Evolutionary conservation across 2,888 invertebrate genomes (phyloP).

Genomic region (Seira ritae): DNA sequence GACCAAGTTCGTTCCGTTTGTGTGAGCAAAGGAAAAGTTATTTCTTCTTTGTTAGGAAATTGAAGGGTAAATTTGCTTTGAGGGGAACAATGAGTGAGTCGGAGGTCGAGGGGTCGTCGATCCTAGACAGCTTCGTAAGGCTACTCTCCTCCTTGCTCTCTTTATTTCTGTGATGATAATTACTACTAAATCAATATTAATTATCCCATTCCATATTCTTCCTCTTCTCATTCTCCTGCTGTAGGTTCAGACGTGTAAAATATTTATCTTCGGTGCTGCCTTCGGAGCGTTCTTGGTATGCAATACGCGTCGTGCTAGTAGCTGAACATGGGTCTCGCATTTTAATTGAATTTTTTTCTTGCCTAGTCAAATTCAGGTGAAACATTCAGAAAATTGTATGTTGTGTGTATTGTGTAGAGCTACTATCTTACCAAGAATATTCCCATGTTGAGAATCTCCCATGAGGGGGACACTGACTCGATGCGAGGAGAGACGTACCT

Average conservation of each 20-base stretch:
- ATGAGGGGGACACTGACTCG: constrained; percentile 16
- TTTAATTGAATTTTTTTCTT: too few relatives aligned
- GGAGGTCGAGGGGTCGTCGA: constrained; percentile 35
- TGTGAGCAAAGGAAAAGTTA: too few relatives aligned
- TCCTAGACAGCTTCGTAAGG: constrained; percentile 43
- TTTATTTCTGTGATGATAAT: background rate
- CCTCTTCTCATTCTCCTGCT: constrained; percentile 11
- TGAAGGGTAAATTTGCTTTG: too few relatives aligned
- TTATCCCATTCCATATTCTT: background rate
- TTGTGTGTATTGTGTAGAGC: too few relatives aligned
- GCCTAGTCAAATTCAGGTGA: too few relatives aligned
- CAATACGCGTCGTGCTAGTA: too few relatives aligned
- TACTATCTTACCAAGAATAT: constrained; percentile 43
- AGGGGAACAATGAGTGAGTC: constrained; percentile 45
- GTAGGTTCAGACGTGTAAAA: constrained; percentile 55
- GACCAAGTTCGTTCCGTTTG: too few relatives aligned
- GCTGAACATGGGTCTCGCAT: too few relatives aligned
- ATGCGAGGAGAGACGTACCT: constrained; percentile 44
- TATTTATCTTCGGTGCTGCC: constrained; percentile 46
- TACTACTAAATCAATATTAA: background rate
- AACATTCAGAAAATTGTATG: too few relatives aligned
- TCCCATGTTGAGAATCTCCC: constrained; percentile 13
- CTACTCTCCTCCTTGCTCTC: background rate
- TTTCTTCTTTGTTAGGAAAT: too few relatives aligned
- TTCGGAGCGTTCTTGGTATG: constrained; percentile 48